phyloP scores from a whole-genome alignment of 2,113 vertebrate genomes.

The Plecturocebus donacophilus region DNA sequence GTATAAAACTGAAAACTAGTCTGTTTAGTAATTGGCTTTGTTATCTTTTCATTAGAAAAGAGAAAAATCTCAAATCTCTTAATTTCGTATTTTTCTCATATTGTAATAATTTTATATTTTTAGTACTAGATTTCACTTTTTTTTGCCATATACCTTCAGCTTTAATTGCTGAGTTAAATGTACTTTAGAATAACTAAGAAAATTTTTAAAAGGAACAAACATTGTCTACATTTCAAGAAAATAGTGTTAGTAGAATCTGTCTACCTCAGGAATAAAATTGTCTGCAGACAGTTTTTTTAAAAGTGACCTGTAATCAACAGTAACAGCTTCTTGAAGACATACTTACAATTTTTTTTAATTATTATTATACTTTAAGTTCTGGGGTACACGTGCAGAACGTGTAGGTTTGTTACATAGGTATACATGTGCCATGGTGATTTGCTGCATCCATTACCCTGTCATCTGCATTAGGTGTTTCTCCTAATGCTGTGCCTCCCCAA shows the following conservation, averaged over 20 bases:
- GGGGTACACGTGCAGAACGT: too few species aligned
- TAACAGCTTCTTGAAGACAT: background rate
- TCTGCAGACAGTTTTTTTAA: background rate
- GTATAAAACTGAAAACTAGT: constrained; percentile 61
- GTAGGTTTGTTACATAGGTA: too few species aligned
- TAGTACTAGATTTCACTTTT: background rate
- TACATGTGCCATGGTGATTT: too few species aligned
- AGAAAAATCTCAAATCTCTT: constrained; percentile 25
- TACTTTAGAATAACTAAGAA: constrained; percentile 27
- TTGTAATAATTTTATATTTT: background rate
- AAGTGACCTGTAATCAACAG: background rate
- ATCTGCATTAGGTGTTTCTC: too few species aligned
- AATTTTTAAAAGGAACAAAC: background rate
- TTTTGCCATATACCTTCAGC: background rate
- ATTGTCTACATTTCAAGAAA: background rate
- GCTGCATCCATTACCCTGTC: too few species aligned
- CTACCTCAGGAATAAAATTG: background rate
- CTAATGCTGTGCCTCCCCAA: too few species aligned
- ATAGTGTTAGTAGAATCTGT: background rate
- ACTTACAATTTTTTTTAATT: background rate
- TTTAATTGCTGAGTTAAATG: constrained; percentile 55
- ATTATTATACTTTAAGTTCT: too few species aligned
- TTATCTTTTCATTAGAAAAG: constrained; percentile 55
- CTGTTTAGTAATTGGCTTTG: constrained; percentile 48
- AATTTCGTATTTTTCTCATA: constrained; percentile 40